Evolutionary conservation across 2,797 vertebrate genomes (phyloP).

Genomic region (Catamblyrhynchus diadema): DNA sequence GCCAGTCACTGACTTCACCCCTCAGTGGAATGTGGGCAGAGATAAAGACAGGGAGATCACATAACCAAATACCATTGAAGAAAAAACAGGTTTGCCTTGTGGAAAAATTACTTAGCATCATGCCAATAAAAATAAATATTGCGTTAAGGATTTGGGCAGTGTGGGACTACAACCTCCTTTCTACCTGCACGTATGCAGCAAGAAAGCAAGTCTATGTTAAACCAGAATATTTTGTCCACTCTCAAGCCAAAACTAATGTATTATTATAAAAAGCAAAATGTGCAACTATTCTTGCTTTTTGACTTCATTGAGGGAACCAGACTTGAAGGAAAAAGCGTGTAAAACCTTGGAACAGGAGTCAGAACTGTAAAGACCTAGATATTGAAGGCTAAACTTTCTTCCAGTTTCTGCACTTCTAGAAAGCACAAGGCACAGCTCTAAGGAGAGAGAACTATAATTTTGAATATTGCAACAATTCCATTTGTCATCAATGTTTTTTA

Average conservation of each 20-base stretch:
- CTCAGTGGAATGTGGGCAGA: neutral
- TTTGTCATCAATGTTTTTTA: neutral
- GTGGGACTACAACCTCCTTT: neutral
- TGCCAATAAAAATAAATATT: neutral
- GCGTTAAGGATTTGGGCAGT: neutral
- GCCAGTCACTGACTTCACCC: fast-evolving
- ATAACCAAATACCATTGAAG: neutral
- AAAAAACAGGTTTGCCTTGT: neutral
- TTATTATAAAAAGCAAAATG: neutral
- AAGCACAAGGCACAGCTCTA: neutral
- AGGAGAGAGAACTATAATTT: neutral
- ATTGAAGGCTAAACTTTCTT: neutral
- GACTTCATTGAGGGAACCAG: neutral
- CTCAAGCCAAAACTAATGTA: neutral
- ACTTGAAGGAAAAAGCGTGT: neutral
- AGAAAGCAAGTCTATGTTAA: neutral
- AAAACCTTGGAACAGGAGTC: neutral
- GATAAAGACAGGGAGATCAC: neutral
- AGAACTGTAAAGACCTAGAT: neutral
- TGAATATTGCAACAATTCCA: neutral
- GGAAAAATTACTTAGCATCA: neutral
- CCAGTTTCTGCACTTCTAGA: neutral
- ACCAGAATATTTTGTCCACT: neutral
- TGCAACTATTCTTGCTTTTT: neutral
- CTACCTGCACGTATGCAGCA: fast-evolving